Base-by-base conservation (phyloP, 2,113 vertebrate genomes). In the Illadopsis cleaveri region DNA sequence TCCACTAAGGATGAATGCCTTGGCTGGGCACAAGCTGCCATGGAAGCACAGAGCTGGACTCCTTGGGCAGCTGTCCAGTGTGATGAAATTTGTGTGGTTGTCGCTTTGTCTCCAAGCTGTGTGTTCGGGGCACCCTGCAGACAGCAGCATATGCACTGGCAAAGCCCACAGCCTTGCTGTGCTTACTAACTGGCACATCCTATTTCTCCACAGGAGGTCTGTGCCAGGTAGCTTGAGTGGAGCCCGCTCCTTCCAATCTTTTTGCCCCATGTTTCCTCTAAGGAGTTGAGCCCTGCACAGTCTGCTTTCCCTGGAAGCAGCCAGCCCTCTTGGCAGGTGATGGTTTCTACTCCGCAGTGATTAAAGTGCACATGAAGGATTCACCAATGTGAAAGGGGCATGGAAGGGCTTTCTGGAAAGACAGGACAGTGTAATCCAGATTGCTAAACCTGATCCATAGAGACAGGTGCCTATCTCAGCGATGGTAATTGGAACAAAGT, bases 141-240 rank as follows among this genome's bases (percentile, higher is more conserved):
- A 53, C 48, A 80, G 88, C 37, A 79, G 42, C 79, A 62, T 83
- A 40, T 81, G 96, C 50, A 14, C 69, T 89, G 95, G 89, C 84
- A 85, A 62, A 83, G 33, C 10, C 17, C 58, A 35, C 17, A 53
- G 56, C 62, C 87, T 65, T 2, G 1, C 86, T 80, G 61, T 58
- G 54, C 82, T 53, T 37, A 47, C 18, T 27, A 57, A 56, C 54
- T 83, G 68, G 88, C 76, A 38, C 3, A 1, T 42, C 76, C 71
- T 33, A 10, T 27, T 78, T 89, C 76, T 58, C 69, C 68, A 24
- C 45, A 33, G 15, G 58, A 83, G 69, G 20, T 16, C 60, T 80
- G 33, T 80, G 87, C 35, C 45, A 87, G 69, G 80, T 84, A 80
- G 68, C 33, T 80, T 12, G 12, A 75, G 51, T 5, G 9, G 14